Evolutionary conservation across 2,888 invertebrate genomes (phyloP).

Genomic region (Microctonus brassicae): DNA sequence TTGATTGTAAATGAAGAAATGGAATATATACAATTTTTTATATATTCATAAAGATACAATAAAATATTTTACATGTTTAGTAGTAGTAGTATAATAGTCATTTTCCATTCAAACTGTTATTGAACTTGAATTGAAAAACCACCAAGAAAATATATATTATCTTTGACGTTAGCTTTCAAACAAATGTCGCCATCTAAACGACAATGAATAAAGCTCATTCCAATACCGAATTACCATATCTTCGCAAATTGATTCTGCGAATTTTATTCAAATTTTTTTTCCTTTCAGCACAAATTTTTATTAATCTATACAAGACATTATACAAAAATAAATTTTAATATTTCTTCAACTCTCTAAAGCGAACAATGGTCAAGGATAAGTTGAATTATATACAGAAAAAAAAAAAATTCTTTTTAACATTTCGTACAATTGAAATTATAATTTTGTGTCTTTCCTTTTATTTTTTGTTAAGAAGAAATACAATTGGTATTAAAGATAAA

Average conservation of each 20-base stretch:
- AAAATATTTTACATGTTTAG: background rate
- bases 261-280: background rate
- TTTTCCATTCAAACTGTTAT: background rate
- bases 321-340: background rate
- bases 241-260: background rate
- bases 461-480: background rate
- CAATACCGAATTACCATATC: background rate
- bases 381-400: background rate
- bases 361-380: background rate
- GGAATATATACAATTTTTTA: no score
- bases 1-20: background rate
- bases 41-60: background rate
- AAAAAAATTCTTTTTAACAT: no score
- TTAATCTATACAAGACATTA: background rate
- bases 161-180: background rate
- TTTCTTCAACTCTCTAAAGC: background rate
- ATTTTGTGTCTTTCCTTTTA: no score
- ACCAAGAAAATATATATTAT: no score
- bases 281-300: background rate
- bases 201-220: background rate
- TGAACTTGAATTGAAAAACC: no score
- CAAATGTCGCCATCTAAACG: constrained; percentile 13
- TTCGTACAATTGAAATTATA: no score
- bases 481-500: background rate
- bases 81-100: background rate